Percentiles rank a stretch among this genome's conserved stretches.
Conservation (phyloP, 2,888 invertebrate species). For the Opisthograptis luteolata region DNA sequence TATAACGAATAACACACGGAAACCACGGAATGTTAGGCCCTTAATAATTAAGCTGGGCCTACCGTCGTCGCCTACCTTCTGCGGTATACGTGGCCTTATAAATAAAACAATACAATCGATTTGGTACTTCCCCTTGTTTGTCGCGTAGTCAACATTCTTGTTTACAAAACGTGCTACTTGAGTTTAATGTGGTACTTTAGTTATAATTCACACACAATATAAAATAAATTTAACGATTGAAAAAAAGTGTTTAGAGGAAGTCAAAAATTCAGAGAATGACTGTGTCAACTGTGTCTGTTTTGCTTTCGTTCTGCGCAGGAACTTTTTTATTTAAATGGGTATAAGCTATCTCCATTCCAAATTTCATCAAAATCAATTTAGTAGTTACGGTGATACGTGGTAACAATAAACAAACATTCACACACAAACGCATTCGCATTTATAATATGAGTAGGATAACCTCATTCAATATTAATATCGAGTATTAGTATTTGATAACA, state of each 20-base stretch:
- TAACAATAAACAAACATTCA: no score
- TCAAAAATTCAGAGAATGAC: no score
- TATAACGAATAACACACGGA: constrained; percentile 46
- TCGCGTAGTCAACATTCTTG: constrained; percentile 12
- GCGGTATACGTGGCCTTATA: constrained; percentile 33
- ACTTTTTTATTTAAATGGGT: no score
- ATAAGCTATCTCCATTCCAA: not conserved
- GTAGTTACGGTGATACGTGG: no score
- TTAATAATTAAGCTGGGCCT: constrained; percentile 40
- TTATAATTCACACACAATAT: no score
- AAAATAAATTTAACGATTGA: no score
- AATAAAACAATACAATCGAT: constrained; percentile 38
- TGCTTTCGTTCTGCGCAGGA: no score
- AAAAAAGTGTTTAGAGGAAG: no score
- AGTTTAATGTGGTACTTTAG: not conserved
- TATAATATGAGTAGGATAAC: no score
- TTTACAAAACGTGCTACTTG: constrained; percentile 18
- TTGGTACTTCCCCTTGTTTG: constrained; percentile 21
- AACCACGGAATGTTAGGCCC: constrained; percentile 39
- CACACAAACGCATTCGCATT: constrained; percentile 1
- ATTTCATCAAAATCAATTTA: no score
- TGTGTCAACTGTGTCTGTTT: no score
- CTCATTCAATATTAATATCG: no score
- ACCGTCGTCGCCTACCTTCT: constrained; percentile 22
- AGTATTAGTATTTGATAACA: constrained; percentile 17